Evolutionary conservation across 2,113 vertebrate species (phyloP), one percentile per base, ranked within the genome.

Genomic region (Pseudorasbora parva): DNA sequence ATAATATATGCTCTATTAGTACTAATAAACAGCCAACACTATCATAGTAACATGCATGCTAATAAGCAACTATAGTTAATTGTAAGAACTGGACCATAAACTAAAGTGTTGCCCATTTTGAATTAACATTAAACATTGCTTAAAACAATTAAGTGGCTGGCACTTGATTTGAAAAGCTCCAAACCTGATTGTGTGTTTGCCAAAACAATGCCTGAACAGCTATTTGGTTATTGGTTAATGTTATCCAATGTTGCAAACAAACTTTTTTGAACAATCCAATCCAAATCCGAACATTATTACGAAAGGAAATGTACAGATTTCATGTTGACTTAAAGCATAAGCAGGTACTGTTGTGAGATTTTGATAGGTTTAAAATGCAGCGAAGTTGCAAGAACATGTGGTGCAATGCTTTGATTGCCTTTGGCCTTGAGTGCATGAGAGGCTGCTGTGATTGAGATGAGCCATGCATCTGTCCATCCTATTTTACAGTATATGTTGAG

Each of bases 381-480:
- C 12, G 4, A 71, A 59, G 54, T 41, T 25, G 9, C 21, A 60
- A 17, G 56, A 60, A 78, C 66, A 21, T 45, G 75, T 78, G 12
- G 54, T 60, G 45, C 56, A 6, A 43, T 45, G n/a, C 12, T 78
- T 78, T 60, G 37, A 60, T 43, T 60, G 41, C 14, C 7, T 80
- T 49, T 69, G 17, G 23, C 69, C 60, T 30, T 60, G 37, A 69
- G 23, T 66, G 17, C 30, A 57, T 47, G 27, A 41, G 21, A 45
- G 21, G 15, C 43, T 75, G 84, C 33, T 7, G 76, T 60, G 54
- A 43, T 41, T 78, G 76, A 68, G 30, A 19, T 15, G 0, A 84
- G 10, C 1, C n/a, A 51, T 54, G 51, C 30, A 60, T 45, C 59
- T 68, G 6, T 69, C 76, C 74, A 80, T 23, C 41, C n/a, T 25